Base-by-base conservation (phyloP, 1,140 invertebrate species). In the Drosophila funebris region DNA sequence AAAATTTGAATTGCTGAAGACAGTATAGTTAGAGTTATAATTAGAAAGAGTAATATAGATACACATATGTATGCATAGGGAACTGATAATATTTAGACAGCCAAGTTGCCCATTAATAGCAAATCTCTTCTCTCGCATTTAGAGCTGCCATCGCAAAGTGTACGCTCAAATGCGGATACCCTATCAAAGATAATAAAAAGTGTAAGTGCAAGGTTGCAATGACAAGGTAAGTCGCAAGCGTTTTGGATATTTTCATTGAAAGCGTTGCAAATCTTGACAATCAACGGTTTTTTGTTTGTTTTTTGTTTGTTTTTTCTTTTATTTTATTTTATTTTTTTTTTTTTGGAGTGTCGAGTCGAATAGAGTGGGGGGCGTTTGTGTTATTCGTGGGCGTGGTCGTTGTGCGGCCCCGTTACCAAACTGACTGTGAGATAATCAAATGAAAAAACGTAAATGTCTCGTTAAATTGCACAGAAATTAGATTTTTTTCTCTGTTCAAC, bases 381-480 rank as follows among this genome's bases (percentile, higher is more conserved):
- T 27, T 53, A 24, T 27, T 27, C 20, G 39, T 33, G 61, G 62
- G 48, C 52, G 44, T 58, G 54, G 24, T 50, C 52, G 54, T 33
- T 33, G 43, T 46, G 54, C 56, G 58, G 58, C 62, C 61, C 64
- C 61, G 57, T 82, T 87, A 63, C 82, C 78, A 78, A 87, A 88
- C 78, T 82, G 83, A 88, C 78, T 87, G 83, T 78, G 75, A 82
- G 85, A 90, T 90, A 90, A 90, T 90, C 87, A 90, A 90, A 90
- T 90, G 82, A 85, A 90, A 90, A 90, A 90, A 90, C 81, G 87
- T 90, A 90, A 90, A 90, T 90, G 87, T 90, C 87, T 90, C 87
- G 87, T 90, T 90, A 90, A 90, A 90, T 90, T 90, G 87, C 82
- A 76, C 87, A 90, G 73, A 90, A 90, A 90, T 90, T 90, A 85